Percentiles rank a stretch among this genome's conserved stretches.
Evolutionary conservation across 2,888 invertebrate species (phyloP).

Genomic region (Luperina testacea): DNA sequence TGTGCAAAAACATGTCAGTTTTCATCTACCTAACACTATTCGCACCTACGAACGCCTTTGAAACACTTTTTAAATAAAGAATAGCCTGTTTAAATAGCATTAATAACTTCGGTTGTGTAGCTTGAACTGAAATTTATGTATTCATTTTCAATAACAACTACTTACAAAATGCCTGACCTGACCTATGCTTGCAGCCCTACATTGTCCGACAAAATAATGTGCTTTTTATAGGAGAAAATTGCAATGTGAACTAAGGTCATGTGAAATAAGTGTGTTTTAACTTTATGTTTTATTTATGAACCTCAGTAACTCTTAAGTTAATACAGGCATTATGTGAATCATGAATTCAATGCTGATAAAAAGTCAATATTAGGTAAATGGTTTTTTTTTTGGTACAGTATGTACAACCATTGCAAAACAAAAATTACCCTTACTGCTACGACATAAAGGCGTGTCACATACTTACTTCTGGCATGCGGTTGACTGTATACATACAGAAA

Average conservation of each 20-base stretch:
- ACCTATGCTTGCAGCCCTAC: no score
- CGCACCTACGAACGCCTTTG: neutral
- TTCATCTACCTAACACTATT: no score
- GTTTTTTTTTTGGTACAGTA: neutral
- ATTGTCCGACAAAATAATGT: neutral
- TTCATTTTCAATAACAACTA: neutral
- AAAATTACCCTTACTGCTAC: neutral
- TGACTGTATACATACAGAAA: no score
- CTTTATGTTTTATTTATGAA: neutral
- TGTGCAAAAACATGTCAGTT: conserved; percentile 13
- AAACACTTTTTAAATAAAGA: neutral
- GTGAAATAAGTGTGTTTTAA: neutral
- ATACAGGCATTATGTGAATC: neutral
- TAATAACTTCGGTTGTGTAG: neutral
- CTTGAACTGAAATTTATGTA: neutral
- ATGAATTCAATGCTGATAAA: neutral
- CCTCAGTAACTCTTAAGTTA: neutral
- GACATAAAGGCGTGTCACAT: neutral
- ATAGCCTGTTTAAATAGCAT: neutral
- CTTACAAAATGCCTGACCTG: neutral
- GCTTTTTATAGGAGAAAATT: no score
- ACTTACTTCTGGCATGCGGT: no score
- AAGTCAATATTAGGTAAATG: neutral
- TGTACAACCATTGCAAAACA: neutral
- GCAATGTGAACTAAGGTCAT: neutral